Evolutionary conservation across 2,797 vertebrate genomes (phyloP).

Genomic region (Pangasius djambal): DNA sequence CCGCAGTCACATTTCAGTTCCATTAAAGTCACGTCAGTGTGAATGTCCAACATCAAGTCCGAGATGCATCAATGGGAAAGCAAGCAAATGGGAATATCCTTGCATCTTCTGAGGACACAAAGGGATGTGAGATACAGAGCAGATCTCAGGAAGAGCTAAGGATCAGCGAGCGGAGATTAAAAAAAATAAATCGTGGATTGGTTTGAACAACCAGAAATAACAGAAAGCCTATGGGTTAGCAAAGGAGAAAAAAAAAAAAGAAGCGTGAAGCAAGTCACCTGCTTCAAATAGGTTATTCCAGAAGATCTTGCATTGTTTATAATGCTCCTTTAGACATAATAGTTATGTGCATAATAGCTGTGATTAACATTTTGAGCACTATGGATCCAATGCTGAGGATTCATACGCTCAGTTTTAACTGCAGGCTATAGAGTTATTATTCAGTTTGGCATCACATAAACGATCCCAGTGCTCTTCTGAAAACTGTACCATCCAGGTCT

Average conservation of each 20-base stretch:
- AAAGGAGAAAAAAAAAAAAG: neutral
- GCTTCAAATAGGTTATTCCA: neutral
- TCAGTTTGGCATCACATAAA: neutral
- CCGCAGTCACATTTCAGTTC: conserved; percentile 65
- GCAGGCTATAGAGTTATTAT: neutral
- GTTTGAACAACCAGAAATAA: neutral
- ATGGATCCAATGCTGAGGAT: neutral
- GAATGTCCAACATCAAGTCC: conserved; percentile 51
- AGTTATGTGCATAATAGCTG: neutral
- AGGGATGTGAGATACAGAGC: neutral
- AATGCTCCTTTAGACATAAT: neutral
- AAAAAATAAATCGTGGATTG: no score
- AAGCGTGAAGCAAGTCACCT: neutral
- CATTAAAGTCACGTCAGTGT: conserved; percentile 74
- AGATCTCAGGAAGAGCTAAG: neutral
- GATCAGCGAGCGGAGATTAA: neutral
- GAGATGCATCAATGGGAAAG: neutral
- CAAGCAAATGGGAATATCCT: neutral
- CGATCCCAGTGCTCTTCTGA: neutral
- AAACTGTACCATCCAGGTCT: neutral
- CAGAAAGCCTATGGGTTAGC: neutral
- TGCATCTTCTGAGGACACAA: neutral
- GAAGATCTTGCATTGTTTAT: neutral
- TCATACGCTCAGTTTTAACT: neutral
- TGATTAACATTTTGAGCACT: conserved; percentile 1